Percentiles rank a stretch among this genome's conserved stretches.
Conservation (phyloP, 2,797 vertebrate species). For the Sebastes steindachneri region DNA sequence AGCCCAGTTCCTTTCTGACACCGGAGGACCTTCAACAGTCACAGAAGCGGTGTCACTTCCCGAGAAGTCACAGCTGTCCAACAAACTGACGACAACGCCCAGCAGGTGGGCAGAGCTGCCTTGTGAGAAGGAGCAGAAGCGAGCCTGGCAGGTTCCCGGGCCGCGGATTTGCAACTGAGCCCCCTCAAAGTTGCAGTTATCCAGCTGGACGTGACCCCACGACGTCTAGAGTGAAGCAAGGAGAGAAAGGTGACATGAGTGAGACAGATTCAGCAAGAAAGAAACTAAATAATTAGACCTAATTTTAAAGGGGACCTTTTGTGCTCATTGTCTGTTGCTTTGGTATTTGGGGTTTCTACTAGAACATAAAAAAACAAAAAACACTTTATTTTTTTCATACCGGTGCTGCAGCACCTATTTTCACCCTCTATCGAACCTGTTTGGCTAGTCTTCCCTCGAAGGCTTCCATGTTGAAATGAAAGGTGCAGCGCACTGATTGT, state of each 20-base stretch:
- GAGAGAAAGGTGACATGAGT: neutral
- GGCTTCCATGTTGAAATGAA: no score
- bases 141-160: slow-evolving; percentile 91
- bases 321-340: no score
- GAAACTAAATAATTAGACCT: neutral
- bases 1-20: slow-evolving; percentile 92
- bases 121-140: slow-evolving; percentile 93
- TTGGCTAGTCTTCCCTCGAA: no score
- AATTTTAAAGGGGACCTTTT: neutral
- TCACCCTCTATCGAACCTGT: no score
- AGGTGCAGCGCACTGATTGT: no score
- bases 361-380: no score
- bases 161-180: slow-evolving; percentile 90
- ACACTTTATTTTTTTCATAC: no score
- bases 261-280: neutral
- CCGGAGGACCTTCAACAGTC: slow-evolving; percentile 89
- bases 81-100: slow-evolving; percentile 86
- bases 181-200: slow-evolving; percentile 93
- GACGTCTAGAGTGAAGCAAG: slow-evolving; percentile 81
- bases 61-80: slow-evolving; percentile 93
- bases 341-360: no score
- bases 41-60: slow-evolving; percentile 90
- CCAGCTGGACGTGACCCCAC: slow-evolving; percentile 91
- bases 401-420: no score
- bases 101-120: slow-evolving; percentile 89